A percentile compares a stretch with the other conserved stretches of the same genome.
These are phyloP conservation scores for Drosophila mettleri DNA, from an alignment of 2,888 invertebrate species.

Conservation along the genomic window DNA sequence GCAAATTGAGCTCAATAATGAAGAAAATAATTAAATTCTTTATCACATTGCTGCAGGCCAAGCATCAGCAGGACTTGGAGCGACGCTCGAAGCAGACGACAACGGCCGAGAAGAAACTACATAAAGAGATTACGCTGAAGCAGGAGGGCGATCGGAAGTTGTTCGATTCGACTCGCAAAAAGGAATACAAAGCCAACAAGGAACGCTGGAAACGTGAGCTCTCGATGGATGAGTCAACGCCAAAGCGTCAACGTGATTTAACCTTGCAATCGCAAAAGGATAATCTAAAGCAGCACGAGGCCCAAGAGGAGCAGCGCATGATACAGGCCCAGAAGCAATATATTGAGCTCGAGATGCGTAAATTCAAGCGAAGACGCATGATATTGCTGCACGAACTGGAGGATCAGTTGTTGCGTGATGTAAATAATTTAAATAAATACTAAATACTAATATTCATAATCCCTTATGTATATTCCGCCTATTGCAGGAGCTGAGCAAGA, in stretches of 20 bases:
- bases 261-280: slow-evolving; percentile 96
- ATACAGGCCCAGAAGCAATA: slow-evolving; percentile 95
- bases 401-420: slow-evolving; percentile 95
- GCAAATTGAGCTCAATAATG: background rate
- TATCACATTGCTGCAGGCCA: slow-evolving; percentile 85
- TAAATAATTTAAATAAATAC: slow-evolving; percentile 81
- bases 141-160: slow-evolving; percentile 97
- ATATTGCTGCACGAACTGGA: slow-evolving; percentile 94
- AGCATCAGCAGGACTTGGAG: slow-evolving; percentile 92
- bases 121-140: slow-evolving; percentile 94
- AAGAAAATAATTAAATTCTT: background rate
- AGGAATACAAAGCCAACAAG: slow-evolving; percentile 98
- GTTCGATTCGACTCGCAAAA: slow-evolving; percentile 96
- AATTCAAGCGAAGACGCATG: slow-evolving; percentile 95
- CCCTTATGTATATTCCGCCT: background rate
- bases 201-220: slow-evolving; percentile 98
- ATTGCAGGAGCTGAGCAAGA: slow-evolving; percentile 94
- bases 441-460: background rate
- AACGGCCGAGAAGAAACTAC: slow-evolving; percentile 95
- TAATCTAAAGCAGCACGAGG: slow-evolving; percentile 95
- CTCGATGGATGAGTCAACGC: slow-evolving; percentile 95
- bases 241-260: slow-evolving; percentile 95
- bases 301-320: slow-evolving; percentile 95
- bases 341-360: slow-evolving; percentile 95
- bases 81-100: slow-evolving; percentile 94